A percentile compares a stretch with the other conserved stretches of the same genome.
phyloP scores from a whole-genome alignment of 2,797 vertebrate species.

The Chelon auratus region DNA sequence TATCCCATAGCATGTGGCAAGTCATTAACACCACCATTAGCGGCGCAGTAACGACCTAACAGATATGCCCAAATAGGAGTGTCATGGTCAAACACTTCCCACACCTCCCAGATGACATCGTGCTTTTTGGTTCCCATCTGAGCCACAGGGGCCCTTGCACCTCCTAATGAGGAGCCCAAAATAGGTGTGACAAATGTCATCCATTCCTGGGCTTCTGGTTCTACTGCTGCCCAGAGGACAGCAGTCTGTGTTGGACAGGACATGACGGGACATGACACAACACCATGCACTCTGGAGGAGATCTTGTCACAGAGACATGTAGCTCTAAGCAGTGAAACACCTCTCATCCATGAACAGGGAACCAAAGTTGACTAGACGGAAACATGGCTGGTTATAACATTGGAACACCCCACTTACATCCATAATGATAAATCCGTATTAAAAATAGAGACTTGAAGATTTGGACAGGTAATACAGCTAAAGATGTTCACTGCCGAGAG shows the following conservation, averaged over 20 bases:
- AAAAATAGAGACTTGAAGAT: background rate
- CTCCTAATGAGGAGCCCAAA: constrained; percentile 82
- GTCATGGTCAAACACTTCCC: constrained; percentile 79
- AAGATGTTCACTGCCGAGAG: background rate
- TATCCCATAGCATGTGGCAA: constrained; percentile 60
- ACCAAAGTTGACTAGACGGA: constrained; percentile 35
- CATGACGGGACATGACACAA: constrained; percentile 75
- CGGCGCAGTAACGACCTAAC: constrained; percentile 64
- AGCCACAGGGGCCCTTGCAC: constrained; percentile 69
- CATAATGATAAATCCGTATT: too few species aligned
- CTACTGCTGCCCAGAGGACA: constrained; percentile 63
- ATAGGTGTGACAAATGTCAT: constrained; percentile 80
- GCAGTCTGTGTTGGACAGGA: constrained; percentile 61
- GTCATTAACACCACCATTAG: constrained; percentile 78
- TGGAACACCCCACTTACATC: background rate
- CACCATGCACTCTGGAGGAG: constrained; percentile 69
- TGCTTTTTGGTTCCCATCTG: constrained; percentile 47
- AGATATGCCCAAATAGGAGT: constrained; percentile 65
- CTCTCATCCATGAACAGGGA: constrained; percentile 49
- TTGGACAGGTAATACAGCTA: background rate
- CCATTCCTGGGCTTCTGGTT: constrained; percentile 50
- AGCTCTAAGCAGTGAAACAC: constrained; percentile 53
- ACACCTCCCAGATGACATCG: constrained; percentile 70
- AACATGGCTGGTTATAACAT: constrained; percentile 1
- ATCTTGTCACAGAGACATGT: constrained; percentile 60